Evolutionary conservation across 1,140 invertebrate genomes (phyloP).

Genomic region (Temnothorax longispinosus): DNA sequence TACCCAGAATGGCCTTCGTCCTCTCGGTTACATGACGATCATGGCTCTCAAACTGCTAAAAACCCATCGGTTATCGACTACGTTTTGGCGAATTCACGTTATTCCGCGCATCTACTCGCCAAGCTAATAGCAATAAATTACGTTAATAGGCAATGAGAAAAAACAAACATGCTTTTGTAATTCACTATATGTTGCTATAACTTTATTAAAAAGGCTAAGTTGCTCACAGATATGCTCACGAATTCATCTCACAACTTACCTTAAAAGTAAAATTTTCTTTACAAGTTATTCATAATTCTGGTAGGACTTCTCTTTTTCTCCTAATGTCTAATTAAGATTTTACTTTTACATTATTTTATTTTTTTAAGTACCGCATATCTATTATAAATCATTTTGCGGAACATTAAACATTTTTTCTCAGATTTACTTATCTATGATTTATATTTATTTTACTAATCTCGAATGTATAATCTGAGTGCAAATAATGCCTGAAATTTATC

Average conservation of each 20-base stretch:
- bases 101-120: neutral
- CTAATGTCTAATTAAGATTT: neutral
- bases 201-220: neutral
- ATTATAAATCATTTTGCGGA: neutral
- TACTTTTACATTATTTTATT: neutral
- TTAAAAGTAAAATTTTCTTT: neutral
- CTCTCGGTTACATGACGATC: constrained; percentile 66
- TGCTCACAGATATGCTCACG: neutral
- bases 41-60: constrained; percentile 63
- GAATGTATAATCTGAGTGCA: neutral
- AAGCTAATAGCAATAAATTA: neutral
- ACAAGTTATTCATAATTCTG: neutral
- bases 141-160: neutral
- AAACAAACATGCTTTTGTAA: neutral
- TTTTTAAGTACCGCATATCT: neutral
- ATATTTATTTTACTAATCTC: constrained; percentile 13
- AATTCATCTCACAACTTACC: constrained; percentile 5
- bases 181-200: neutral
- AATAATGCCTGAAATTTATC: neutral
- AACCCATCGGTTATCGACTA: constrained; percentile 36
- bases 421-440: neutral
- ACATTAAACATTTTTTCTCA: neutral
- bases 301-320: neutral
- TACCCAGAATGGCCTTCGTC: constrained; percentile 68
- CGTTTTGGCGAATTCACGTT: neutral